A percentile compares a stretch with the other conserved stretches of the same genome.
Conservation (phyloP, 2,888 invertebrate genomes). For the Cacoxenus indagator region DNA sequence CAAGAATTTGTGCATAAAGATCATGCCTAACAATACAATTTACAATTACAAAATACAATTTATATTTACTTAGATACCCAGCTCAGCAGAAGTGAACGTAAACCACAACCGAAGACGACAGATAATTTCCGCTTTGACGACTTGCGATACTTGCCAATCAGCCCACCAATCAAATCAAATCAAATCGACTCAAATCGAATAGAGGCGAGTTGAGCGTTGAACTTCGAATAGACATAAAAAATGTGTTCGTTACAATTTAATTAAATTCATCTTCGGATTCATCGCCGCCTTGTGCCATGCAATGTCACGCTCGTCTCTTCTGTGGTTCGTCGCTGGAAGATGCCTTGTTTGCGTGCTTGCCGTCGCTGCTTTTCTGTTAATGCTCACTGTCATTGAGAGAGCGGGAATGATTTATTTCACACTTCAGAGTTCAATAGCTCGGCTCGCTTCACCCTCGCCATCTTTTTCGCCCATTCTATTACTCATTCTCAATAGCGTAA, state of each 20-base stretch:
- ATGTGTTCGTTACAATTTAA: slow-evolving; percentile 20
- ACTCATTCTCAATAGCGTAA: not conserved
- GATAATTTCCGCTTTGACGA: no score
- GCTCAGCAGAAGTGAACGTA: no score
- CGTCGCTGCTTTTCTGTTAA: not conserved
- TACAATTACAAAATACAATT: no score
- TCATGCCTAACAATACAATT: no score
- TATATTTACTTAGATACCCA: no score
- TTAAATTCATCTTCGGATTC: slow-evolving; percentile 22
- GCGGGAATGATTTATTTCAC: slow-evolving; percentile 50
- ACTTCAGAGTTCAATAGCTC: slow-evolving; percentile 46
- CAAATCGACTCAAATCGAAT: no score
- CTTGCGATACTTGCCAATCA: no score
- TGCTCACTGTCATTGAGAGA: slow-evolving; percentile 34
- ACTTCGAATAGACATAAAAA: slow-evolving; percentile 6
- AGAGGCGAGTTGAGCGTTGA: no score
- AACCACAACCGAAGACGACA: no score
- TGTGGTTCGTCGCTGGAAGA: no score
- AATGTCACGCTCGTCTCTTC: not conserved
- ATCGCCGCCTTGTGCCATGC: not conserved
- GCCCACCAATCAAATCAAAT: no score
- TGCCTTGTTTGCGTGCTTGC: not conserved
- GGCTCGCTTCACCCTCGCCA: not conserved
- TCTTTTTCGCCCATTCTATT: not conserved
- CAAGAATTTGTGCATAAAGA: no score